phyloP scores from a whole-genome alignment of 2,797 vertebrate species.

The Artibeus jamaicensis region DNA sequence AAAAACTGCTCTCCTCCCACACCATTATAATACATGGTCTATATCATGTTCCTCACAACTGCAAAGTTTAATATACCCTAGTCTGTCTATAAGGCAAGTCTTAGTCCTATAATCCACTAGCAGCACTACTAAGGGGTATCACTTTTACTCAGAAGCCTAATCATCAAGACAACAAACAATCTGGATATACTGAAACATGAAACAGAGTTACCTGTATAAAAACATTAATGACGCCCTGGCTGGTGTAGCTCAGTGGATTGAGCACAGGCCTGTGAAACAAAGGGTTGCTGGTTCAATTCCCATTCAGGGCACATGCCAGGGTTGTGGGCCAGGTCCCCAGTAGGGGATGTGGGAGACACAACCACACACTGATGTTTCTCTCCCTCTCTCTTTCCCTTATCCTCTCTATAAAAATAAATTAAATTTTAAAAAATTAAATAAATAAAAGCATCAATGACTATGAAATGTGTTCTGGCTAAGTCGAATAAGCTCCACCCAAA shows the following conservation, averaged over 20 bases:
- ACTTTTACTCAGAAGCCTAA: slow-evolving; percentile 31
- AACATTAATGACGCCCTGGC: too few species aligned
- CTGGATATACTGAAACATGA: slow-evolving; percentile 20
- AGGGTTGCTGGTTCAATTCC: too few species aligned
- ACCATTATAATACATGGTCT: slow-evolving; percentile 7
- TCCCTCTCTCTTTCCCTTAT: too few species aligned
- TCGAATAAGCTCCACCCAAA: neutral
- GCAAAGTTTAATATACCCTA: slow-evolving; percentile 27
- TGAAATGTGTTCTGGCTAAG: slow-evolving; percentile 19
- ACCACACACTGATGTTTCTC: too few species aligned
- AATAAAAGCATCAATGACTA: slow-evolving; percentile 18
- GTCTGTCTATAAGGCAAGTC: slow-evolving; percentile 47
- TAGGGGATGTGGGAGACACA: too few species aligned
- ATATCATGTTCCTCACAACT: slow-evolving; percentile 24
- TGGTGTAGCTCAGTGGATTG: too few species aligned
- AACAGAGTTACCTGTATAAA: slow-evolving; percentile 14
- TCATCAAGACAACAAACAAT: slow-evolving; percentile 17
- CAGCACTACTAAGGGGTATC: slow-evolving; percentile 17
- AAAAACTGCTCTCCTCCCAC: neutral
- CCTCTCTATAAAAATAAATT: too few species aligned
- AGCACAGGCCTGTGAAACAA: too few species aligned
- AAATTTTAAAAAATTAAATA: too few species aligned
- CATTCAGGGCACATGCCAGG: too few species aligned
- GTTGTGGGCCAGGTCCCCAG: too few species aligned
- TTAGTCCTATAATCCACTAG: slow-evolving; percentile 1